Conservation (phyloP, 2,888 invertebrate genomes). For the Aricia artaxerxes region DNA sequence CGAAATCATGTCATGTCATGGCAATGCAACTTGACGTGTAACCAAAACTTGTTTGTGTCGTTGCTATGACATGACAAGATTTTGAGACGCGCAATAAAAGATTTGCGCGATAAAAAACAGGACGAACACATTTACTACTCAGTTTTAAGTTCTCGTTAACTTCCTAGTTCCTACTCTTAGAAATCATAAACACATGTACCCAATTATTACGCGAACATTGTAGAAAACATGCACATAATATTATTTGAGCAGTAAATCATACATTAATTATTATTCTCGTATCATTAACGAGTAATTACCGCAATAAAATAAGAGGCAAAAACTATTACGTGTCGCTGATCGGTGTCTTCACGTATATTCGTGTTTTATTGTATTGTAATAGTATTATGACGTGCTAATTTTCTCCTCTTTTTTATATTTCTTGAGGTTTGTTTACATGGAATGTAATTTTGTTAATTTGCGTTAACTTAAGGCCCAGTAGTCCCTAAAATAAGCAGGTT, state of each 20-base stretch:
- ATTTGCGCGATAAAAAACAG: too few species aligned
- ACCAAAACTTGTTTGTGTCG: too few species aligned
- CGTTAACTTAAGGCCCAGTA: too few species aligned
- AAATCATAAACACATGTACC: not conserved
- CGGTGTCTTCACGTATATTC: conserved; percentile 1
- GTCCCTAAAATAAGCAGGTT: too few species aligned
- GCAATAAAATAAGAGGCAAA: not conserved
- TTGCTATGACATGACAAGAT: too few species aligned
- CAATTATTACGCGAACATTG: not conserved
- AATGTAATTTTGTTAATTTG: too few species aligned
- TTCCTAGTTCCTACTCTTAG: not conserved
- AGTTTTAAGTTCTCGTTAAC: not conserved
- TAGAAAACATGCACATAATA: conserved; percentile 6
- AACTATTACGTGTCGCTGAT: not conserved
- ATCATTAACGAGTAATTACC: conserved; percentile 1
- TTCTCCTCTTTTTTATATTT: not conserved
- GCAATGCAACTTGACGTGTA: too few species aligned
- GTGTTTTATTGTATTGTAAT: conserved; percentile 11
- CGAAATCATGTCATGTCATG: too few species aligned
- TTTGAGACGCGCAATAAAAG: too few species aligned
- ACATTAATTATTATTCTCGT: not conserved
- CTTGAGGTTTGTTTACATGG: not conserved
- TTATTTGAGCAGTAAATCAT: conserved; percentile 1
- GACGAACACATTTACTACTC: not conserved
- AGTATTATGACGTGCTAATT: conserved; percentile 9